phyloP scores from a whole-genome alignment of 2,797 vertebrate genomes.

The Smutsia temminckii region DNA sequence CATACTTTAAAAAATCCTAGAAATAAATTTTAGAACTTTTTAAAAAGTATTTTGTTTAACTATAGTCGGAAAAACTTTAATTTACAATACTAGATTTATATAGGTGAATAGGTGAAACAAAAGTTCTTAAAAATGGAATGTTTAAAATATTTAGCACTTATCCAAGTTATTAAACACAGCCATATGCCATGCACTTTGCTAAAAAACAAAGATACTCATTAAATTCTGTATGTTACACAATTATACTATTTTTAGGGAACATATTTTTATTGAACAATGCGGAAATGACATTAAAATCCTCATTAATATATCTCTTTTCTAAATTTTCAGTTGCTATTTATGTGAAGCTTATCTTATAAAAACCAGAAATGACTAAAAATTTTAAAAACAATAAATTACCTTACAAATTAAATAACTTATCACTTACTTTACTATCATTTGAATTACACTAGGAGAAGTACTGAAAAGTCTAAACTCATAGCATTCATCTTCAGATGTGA shows the following conservation, averaged over 20 bases:
- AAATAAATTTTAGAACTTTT: not conserved
- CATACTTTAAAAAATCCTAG: not conserved
- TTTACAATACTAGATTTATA: not conserved
- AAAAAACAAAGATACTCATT: not conserved
- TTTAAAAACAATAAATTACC: slow-evolving; percentile 11
- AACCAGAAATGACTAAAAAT: not conserved
- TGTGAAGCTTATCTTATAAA: slow-evolving; percentile 14
- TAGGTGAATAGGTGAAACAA: slow-evolving; percentile 38
- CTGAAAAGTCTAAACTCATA: not conserved
- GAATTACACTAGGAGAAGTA: not conserved
- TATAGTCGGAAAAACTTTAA: slow-evolving; percentile 29
- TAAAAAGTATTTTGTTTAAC: not conserved
- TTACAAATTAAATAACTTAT: slow-evolving; percentile 30
- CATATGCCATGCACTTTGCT: not conserved
- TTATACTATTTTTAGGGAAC: slow-evolving; percentile 21
- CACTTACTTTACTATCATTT: not conserved
- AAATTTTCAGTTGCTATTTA: slow-evolving; percentile 34
- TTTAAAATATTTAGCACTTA: slow-evolving; percentile 59
- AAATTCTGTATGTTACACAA: not conserved
- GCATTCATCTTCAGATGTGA: not conserved
- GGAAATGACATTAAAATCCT: slow-evolving; percentile 13
- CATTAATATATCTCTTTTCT: not conserved
- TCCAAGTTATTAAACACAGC: slow-evolving; percentile 22
- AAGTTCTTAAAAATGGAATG: not conserved
- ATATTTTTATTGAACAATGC: not conserved